A percentile compares a stretch with the other conserved stretches of the same genome.
These are phyloP conservation scores for Tinea pellionella DNA, from an alignment of 2,888 invertebrate species.

Conservation along the genomic window DNA sequence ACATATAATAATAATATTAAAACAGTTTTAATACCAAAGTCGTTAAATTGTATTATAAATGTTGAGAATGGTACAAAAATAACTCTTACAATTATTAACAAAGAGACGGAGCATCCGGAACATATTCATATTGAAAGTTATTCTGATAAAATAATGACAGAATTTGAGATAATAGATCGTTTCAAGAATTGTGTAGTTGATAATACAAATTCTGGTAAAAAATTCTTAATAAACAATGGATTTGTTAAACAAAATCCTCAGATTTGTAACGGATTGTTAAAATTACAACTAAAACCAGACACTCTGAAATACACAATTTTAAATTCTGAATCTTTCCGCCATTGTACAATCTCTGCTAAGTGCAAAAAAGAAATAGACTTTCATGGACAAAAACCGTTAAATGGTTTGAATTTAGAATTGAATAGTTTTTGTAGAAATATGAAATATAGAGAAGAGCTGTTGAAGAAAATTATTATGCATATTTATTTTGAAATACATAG, in stretches of 20 bases:
- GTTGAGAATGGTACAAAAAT: slow-evolving; percentile 69
- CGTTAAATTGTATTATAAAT: slow-evolving; percentile 64
- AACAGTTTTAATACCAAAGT: slow-evolving; percentile 63
- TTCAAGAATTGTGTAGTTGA: slow-evolving; percentile 65
- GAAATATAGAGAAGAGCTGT: slow-evolving; percentile 53
- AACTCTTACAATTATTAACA: slow-evolving; percentile 51
- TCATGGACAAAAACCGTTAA: slow-evolving; percentile 29
- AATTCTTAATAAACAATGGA: slow-evolving; percentile 67
- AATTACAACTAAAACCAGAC: slow-evolving; percentile 54
- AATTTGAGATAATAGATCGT: slow-evolving; percentile 44
- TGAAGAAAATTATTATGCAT: slow-evolving; percentile 41
- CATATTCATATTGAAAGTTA: slow-evolving; percentile 64
- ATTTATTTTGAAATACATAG: slow-evolving; percentile 52
- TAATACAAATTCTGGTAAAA: slow-evolving; percentile 53
- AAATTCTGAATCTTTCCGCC: slow-evolving; percentile 60
- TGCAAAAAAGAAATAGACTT: slow-evolving; percentile 41
- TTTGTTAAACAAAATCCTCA: slow-evolving; percentile 54
- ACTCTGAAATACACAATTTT: slow-evolving; percentile 58
- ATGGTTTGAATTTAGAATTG: slow-evolving; percentile 33
- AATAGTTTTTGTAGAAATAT: slow-evolving; percentile 61
- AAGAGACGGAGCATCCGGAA: slow-evolving; percentile 41
- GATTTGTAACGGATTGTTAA: slow-evolving; percentile 42
- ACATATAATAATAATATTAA: slow-evolving; percentile 50
- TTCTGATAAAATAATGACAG: slow-evolving; percentile 37
- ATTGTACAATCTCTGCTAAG: slow-evolving; percentile 54